A percentile compares a stretch with the other conserved stretches of the same genome.
Evolutionary conservation across 2,797 vertebrate genomes (phyloP).

Genomic region (Malurus splendens): DNA sequence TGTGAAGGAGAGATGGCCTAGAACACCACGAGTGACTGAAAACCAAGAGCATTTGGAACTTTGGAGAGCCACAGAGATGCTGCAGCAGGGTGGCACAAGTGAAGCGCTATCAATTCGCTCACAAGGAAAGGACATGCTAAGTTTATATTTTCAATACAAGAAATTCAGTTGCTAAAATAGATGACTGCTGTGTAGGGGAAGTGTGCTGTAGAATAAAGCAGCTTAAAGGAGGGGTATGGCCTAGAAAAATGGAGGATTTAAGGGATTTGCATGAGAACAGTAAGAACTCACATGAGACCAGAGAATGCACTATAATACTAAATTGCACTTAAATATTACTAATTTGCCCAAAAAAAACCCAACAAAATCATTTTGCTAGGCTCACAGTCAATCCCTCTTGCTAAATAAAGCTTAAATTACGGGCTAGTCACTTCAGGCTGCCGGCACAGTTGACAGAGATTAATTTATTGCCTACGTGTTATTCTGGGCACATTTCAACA

Average conservation of each 20-base stretch:
- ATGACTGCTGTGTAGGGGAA: not conserved
- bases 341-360: not conserved
- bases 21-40: rapidly evolving
- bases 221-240: not conserved
- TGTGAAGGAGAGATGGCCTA: not conserved
- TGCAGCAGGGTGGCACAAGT: not conserved
- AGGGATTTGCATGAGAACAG: not conserved
- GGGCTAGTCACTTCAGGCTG: not conserved
- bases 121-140: not conserved
- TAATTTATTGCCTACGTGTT: not conserved
- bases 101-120: not conserved
- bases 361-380: not conserved
- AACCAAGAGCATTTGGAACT: not conserved
- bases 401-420: not conserved
- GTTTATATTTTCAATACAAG: not conserved
- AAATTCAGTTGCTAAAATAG: not conserved
- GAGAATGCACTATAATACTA: not conserved
- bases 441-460: not conserved
- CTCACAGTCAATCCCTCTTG: not conserved
- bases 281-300: not conserved
- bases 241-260: not conserved
- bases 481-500: not conserved
- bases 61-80: not conserved
- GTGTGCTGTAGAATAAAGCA: not conserved
- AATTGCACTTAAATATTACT: not conserved